Base-by-base conservation (phyloP, 2,888 invertebrate species). In the Kryphioiulus occultus region DNA sequence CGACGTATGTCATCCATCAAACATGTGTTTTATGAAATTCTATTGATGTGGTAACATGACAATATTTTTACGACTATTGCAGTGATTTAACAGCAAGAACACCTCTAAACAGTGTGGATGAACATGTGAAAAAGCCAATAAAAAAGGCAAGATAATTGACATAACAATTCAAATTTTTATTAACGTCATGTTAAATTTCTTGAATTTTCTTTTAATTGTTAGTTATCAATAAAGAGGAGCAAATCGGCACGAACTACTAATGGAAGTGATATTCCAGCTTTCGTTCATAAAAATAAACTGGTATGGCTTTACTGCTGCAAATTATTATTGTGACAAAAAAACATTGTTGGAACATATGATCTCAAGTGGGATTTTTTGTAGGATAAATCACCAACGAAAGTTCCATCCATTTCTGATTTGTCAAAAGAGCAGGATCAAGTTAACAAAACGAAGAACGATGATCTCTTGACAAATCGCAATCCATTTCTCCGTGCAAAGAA, bases 401-500 rank as follows among this genome's bases (percentile, higher is more conserved):
- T 30, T 42, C 42, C 83, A 10, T 30, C 86, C 30, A 32, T 68
- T 82, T n/a, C 35, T 22, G 88, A 86, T 84, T 26, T 86, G 59
- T 44, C 84, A 30, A 86, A 86, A 84, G 86, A 86, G 10, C 83
- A 87, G 39, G 88, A 88, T 30, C 86, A 68, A 30, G 10, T 35
- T 4, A 86, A 78, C 32, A 83, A 84, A 39, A 39, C 26, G 26
- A 78, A 47, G 84, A 83, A 86, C 44, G 89, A 89, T 9, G 88
- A 86, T 53, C 83, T 87, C 10, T 68, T 86, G 42, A 78, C 78
- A 1, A 91, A 91, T 35, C 86, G 86, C 88, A 91, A 91, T 89
- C 92, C 92, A 22, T 91, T 93, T 89, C 91, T 91, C 87, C 91
- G 92, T 88, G 93, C 93, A 7, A 92, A 92, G 89, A 92, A 92